Evolutionary conservation across 2,888 invertebrate genomes (phyloP), one percentile per base, ranked within the genome.

Genomic region (Oegoconia quadripuncta): DNA sequence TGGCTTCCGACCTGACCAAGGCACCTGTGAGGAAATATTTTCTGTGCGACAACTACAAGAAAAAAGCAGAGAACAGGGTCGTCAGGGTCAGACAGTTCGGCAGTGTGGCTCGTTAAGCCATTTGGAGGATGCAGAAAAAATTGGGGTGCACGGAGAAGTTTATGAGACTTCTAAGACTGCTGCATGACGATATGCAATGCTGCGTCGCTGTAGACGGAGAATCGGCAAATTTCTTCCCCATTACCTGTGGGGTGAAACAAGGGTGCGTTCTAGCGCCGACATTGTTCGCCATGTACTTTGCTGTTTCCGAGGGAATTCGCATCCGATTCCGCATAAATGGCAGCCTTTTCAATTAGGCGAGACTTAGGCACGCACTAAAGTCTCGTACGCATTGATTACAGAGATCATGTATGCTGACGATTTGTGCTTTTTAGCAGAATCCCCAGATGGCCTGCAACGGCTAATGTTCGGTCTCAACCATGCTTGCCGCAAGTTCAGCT

Each of bases 161-260:
- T 23, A 16, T 37, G 8, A 36, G 20, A 9, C 17, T 41, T 2
- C 8, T 41, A 5, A 9, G 34, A 22, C 35, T 34, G 30, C 22
- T 31, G 30, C 33, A 31, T 17, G 14, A 34, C 32, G 36, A 39
- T 20, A 44, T 40, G 34, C n/a, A 26, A 17, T 36, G 44, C 25
- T 51, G 43, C 11, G 37, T 48, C 16, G 16, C 38, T 7, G 34
- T 32, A 1, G 26, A 42, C 14, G 34, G 34, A 2, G 41, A 44
- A 18, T 34, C 42, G 31, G 29, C 38, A 5, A 11, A 38, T 4
- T 41, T 34, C 9, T 46, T 38, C 23, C 15, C 42, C 11, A 40
- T 48, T 15, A 44, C 26, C n/a, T 45, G 41, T 38, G 48, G 47
- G 13, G 42, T 48, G 11, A 46, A 41, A 17, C 46, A 44, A 18